Evolutionary conservation across 2,113 vertebrate genomes (phyloP).

Genomic region (Ancistrus triradiatus): DNA sequence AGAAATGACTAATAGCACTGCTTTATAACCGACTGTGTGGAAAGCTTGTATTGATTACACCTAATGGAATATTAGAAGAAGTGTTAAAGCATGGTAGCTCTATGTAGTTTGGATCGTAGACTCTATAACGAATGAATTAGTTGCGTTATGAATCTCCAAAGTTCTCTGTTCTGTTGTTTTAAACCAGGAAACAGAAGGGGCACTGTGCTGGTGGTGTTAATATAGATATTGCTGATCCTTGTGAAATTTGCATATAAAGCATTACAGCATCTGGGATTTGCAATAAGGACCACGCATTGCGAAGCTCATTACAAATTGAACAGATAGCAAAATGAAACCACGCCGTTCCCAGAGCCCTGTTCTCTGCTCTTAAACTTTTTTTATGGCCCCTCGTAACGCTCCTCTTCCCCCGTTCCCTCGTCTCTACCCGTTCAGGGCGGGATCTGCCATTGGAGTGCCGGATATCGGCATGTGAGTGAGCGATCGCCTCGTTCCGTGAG

Average conservation of each 20-base stretch:
- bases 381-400: not conserved
- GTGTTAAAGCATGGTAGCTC: too few species aligned
- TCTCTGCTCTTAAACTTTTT: not conserved
- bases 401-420: not conserved
- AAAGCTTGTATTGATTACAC: too few species aligned
- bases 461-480: not conserved
- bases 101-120: too few species aligned
- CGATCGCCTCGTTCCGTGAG: not conserved
- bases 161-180: too few species aligned
- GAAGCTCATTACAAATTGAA: constrained; percentile 35
- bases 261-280: not conserved
- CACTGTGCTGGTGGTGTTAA: not conserved
- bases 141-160: too few species aligned
- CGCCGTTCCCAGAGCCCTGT: constrained; percentile 14
- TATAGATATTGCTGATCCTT: constrained; percentile 15
- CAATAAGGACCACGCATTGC: constrained; percentile 8
- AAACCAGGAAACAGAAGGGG: too few species aligned
- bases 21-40: too few species aligned
- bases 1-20: too few species aligned
- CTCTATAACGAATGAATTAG: too few species aligned
- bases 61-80: too few species aligned
- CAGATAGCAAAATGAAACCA: constrained; percentile 19
- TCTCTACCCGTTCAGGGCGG: not conserved
- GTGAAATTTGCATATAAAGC: constrained; percentile 21
- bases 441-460: not conserved